Evolutionary conservation across 2,113 vertebrate genomes (phyloP).

Genomic region (Oryzias javanicus): DNA sequence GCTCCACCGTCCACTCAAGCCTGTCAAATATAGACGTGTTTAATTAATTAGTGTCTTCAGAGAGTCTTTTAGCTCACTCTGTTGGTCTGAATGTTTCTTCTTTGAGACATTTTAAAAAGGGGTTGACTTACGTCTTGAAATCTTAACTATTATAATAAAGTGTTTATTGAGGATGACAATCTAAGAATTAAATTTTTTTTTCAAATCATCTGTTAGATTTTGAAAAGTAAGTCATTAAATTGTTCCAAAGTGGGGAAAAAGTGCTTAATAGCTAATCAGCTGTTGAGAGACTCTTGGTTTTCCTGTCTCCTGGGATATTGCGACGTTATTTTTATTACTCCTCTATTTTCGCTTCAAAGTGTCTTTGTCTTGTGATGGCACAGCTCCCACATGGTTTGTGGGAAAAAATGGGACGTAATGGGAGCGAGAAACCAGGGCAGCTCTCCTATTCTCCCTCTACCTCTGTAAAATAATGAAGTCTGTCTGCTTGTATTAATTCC

Average conservation of each 20-base stretch:
- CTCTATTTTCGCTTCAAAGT: constrained; percentile 10
- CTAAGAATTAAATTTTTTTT: too few species aligned
- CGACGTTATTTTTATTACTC: constrained; percentile 8
- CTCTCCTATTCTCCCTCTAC: constrained; percentile 20
- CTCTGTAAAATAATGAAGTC: constrained; percentile 52
- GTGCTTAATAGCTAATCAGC: neutral
- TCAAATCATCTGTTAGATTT: too few species aligned
- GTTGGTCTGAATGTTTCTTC: too few species aligned
- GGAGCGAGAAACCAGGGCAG: constrained; percentile 55
- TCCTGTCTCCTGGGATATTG: constrained; percentile 3
- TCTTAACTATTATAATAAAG: too few species aligned
- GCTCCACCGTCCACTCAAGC: too few species aligned
- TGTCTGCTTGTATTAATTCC: constrained; percentile 59
- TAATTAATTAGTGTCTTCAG: too few species aligned
- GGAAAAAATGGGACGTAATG: constrained; percentile 50
- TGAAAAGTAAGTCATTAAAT: too few species aligned
- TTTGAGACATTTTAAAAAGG: too few species aligned
- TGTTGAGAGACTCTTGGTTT: constrained; percentile 1
- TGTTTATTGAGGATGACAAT: too few species aligned
- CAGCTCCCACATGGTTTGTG: constrained; percentile 38
- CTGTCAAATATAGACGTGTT: too few species aligned
- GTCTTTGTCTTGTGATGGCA: constrained; percentile 10
- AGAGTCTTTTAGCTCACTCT: too few species aligned
- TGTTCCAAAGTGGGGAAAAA: neutral
- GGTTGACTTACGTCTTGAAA: too few species aligned